Base-by-base conservation (phyloP, 1,140 invertebrate species). In the Ganaspis sp. region DNA sequence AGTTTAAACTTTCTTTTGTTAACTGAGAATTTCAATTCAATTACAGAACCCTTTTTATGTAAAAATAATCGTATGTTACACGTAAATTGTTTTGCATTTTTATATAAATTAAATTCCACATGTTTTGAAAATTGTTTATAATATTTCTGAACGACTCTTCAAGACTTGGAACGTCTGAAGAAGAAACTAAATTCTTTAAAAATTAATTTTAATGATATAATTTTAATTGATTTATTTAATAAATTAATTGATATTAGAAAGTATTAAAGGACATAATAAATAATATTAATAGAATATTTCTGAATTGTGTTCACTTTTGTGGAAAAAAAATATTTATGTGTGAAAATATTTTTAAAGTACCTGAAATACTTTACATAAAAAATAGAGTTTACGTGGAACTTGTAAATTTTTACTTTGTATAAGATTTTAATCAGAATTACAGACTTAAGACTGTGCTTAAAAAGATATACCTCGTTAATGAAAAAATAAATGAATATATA, bases 121-220 rank as follows among this genome's bases (percentile, higher is more conserved):
- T 29, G n/a, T 29, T 26, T 23, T 11, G 15, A 58, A 11, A 29
- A 64, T 64, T n/a, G 15, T 4, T 34, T 15, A 64, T n/a, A n/a
- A n/a, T n/a, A n/a, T n/a, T n/a, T n/a, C n/a, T 49, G n/a, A 17
- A 17, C 17, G n/a, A 11, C n/a, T 64, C 26, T 29, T 21, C 58
- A 29, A 64, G 54, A 29, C 58, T 64, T 64, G 58, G 23, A 64
- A 64, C 58, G 58, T 64, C 58, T 64, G 11, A 64, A 21, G 58
- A 64, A 58, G 54, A 58, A 11, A 29, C 9, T 58, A 23, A 26
- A 12, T n/a, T 64, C 21, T 26, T 64, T 15, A 0, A 9, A 64
- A 29, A 15, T 6, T 29, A 26, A 26, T 23, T 26, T 26, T 23
- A 58, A 11, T 58, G 5, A 45, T 15, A 45, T n/a, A 45, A 45